A percentile compares a stretch with the other conserved stretches of the same genome.
phyloP scores from a whole-genome alignment of 2,797 vertebrate species.

The Parauchenoglanis punctatus region DNA sequence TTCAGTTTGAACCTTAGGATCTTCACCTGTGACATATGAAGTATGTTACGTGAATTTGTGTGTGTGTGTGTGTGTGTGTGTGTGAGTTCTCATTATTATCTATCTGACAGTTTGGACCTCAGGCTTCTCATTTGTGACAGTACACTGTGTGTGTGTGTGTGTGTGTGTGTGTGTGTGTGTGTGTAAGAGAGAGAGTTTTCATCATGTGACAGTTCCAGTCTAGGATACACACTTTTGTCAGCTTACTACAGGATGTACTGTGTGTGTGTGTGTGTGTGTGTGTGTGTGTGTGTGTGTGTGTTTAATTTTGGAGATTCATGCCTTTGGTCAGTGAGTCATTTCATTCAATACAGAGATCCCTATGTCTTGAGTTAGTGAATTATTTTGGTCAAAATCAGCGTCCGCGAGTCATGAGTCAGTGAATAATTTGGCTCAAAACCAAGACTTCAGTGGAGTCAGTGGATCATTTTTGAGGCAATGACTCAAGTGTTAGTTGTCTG shows the following conservation, averaged over 20 bases:
- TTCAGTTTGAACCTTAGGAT: conserved; percentile 26
- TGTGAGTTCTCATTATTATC: conserved; percentile 1
- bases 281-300: not conserved
- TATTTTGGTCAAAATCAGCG: not conserved
- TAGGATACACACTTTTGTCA: not conserved
- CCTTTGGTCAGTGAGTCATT: not conserved
- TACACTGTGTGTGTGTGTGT: not conserved
- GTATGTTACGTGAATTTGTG: conserved; percentile 52
- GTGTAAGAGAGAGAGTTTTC: not conserved
- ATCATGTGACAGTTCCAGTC: not conserved
- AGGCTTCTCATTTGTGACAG: conserved; percentile 14
- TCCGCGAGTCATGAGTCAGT: not conserved
- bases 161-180: not conserved
- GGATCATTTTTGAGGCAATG: not conserved
- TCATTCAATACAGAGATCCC: no score
- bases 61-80: conserved; percentile 53
- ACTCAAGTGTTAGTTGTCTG: not conserved
- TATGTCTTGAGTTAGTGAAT: not conserved
- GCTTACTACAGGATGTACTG: not conserved
- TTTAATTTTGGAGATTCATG: not conserved
- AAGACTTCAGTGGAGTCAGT: not conserved
- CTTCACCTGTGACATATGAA: not conserved
- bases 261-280: conserved; percentile 7
- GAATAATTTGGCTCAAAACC: not conserved
- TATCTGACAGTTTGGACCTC: conserved; percentile 27